These are phyloP conservation scores for Epiblema foenella DNA, from an alignment of 2,888 invertebrate species.

Conservation along the genomic window DNA sequence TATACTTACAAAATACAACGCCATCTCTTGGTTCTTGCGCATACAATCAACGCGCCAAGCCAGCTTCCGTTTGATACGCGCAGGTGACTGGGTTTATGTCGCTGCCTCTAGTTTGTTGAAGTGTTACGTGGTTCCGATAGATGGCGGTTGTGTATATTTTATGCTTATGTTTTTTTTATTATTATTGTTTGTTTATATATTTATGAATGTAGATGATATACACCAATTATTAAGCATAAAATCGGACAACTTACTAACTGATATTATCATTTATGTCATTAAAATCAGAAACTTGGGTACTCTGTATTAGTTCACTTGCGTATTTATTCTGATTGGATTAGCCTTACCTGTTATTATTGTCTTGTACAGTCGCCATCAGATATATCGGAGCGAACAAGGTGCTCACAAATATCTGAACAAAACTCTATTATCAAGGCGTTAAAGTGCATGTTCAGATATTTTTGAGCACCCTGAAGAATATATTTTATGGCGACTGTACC, in stretches of 20 bases:
- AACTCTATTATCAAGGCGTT: no score
- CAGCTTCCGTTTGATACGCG: neutral
- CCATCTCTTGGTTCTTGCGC: conserved; percentile 54
- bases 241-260: neutral
- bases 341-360: no score
- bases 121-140: neutral
- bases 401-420: no score
- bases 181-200: neutral
- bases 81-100: neutral
- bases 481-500: no score
- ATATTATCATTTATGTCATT: neutral
- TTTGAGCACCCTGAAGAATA: no score
- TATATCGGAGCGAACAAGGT: no score
- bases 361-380: no score
- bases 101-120: neutral
- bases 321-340: neutral
- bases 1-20: conserved; percentile 45
- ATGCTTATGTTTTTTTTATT: neutral
- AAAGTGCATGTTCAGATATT: no score
- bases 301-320: neutral
- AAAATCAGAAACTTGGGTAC: neutral
- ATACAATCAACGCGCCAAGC: neutral
- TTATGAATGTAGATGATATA: neutral
- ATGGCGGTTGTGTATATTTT: conserved; percentile 7
- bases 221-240: neutral